A percentile compares a stretch with the other conserved stretches of the same genome.
phyloP scores from a whole-genome alignment of 2,113 vertebrate genomes.

The Sakesphorus luctuosus region DNA sequence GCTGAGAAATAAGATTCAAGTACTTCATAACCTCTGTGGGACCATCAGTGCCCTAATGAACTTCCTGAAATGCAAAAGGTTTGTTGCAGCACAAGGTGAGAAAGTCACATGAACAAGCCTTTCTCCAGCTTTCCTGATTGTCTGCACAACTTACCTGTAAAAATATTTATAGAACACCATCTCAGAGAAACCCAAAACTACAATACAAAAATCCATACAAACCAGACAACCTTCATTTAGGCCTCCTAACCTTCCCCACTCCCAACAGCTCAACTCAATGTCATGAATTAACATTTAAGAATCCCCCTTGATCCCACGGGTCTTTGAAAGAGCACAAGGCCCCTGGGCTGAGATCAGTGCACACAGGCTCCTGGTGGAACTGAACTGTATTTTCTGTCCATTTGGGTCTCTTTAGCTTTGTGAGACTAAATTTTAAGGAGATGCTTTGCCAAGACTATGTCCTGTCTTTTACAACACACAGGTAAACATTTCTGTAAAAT shows the following conservation, averaged over 20 bases:
- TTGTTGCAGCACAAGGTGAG: not conserved
- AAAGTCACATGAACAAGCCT: not conserved
- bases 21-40: not conserved
- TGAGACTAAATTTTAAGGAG: not conserved
- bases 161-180: not conserved
- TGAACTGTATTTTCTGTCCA: fast-evolving
- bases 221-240: not conserved
- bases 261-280: not conserved
- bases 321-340: not conserved
- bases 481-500: not conserved
- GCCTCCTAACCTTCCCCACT: not conserved
- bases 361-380: not conserved
- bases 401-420: not conserved
- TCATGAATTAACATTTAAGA: not conserved
- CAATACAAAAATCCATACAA: not conserved
- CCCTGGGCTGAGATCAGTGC: not conserved
- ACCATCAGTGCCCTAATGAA: not conserved
- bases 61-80: not conserved
- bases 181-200: not conserved
- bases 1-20: not conserved
- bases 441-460: not conserved
- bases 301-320: not conserved
- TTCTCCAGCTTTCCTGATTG: not conserved
- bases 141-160: not conserved
- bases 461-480: not conserved